phyloP scores from a whole-genome alignment of 1,140 invertebrate species.

The Nylanderia fulva region DNA sequence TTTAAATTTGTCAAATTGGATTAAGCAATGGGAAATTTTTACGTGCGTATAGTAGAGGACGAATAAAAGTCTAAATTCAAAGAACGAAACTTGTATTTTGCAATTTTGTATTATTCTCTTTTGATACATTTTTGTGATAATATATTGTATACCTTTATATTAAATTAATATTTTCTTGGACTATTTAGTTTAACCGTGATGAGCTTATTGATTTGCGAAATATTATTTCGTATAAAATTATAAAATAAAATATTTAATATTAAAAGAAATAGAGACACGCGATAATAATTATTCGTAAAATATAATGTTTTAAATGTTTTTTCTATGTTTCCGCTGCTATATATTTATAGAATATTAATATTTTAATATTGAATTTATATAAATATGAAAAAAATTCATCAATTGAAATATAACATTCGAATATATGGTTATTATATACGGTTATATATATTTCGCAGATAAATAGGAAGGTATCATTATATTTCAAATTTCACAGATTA shows the following conservation, averaged over 20 bases:
- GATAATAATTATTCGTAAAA: not conserved
- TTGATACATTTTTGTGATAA: not conserved
- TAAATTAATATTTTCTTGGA: not conserved
- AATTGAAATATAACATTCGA: not conserved
- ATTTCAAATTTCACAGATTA: constrained; percentile 15
- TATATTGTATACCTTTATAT: not conserved
- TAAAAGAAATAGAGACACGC: not conserved
- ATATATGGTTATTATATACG: not conserved
- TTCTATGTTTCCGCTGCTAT: not conserved
- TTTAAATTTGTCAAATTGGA: not conserved
- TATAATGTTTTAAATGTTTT: not conserved
- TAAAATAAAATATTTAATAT: not conserved
- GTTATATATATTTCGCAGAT: not conserved
- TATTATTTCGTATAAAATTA: not conserved
- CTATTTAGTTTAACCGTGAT: not conserved
- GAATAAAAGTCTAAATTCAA: not conserved
- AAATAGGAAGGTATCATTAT: constrained; percentile 5
- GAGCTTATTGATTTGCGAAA: not conserved
- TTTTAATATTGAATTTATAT: not conserved
- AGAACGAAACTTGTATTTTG: not conserved
- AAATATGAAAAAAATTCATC: not conserved
- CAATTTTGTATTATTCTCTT: not conserved
- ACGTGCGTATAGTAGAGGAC: not conserved
- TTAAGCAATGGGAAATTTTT: not conserved
- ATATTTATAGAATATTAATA: not conserved